Base-by-base conservation (phyloP, 2,888 invertebrate genomes). In the Leucophenga montana region DNA sequence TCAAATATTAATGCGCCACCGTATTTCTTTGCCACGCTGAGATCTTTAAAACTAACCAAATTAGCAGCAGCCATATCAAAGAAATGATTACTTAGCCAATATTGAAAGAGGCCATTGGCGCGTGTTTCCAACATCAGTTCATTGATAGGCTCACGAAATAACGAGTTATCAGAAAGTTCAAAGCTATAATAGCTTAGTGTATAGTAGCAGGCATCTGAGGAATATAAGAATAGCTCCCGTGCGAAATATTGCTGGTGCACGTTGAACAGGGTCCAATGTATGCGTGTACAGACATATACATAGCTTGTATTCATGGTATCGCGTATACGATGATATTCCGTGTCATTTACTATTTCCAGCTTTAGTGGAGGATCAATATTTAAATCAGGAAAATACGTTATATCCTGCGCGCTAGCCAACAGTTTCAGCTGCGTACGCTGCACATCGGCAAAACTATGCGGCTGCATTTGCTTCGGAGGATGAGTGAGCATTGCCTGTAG, bases 21-120 rank as follows among this genome's bases (percentile, higher is more conserved):
- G 13, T 65, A 54, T 0, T 39, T 31, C 0, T 16, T 39, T 2
- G 57, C 27, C 3, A 59, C 27, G 0, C 69, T 70, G 0, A 74
- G 75, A 75, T 84, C 82, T 1, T 64, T 67, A 44, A 80, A 71
- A 20, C 70, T 73, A 1, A 82, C 48, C 16, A 80, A 62, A 0
- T 71, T 77, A 0, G 82, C 85, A 5, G 72, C 73, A 0, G 70
- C 74, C 85, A 83, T 84, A 6, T 83, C 85, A 44, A 77, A 79
- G 62, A 80, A 78, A 14, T 80, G 82, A 72, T 72, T 72, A 0
- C 69, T 67, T 5, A 77, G 18, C 80, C 78, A 83, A 59, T 77
- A 67, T 20, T 83, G 73, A 31, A 66, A 75, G 2, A 85, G 27
- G 3, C 83, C 83, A 54, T 67, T 70, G 13, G 73, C 78, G 0